These are phyloP conservation scores for Paragorgia papillata DNA, from an alignment of 92 coral and sea anemone species.

Conservation along the genomic window DNA sequence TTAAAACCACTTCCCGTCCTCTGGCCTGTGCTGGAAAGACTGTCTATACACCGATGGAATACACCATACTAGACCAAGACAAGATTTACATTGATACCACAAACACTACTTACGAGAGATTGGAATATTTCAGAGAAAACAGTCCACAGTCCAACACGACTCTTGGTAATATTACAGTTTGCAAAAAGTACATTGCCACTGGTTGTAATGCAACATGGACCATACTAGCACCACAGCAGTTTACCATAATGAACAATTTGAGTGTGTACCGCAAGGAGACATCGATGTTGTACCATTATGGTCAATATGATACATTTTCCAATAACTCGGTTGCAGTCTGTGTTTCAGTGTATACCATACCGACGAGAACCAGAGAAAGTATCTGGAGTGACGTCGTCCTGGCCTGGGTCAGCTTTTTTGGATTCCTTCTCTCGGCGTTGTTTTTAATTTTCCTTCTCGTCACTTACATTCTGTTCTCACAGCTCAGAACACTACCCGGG, in stretches of 20 bases:
- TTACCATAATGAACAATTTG: slow-evolving; percentile 3
- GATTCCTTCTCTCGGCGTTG: slow-evolving; percentile 25
- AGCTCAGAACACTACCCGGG: slow-evolving; percentile 49
- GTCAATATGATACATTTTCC: slow-evolving; percentile 18
- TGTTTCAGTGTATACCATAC: neutral
- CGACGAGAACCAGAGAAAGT: neutral
- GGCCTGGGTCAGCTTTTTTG: slow-evolving; percentile 41
- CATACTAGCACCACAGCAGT: neutral
- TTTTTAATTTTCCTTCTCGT: slow-evolving; percentile 30
- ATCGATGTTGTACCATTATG: slow-evolving; percentile 6
- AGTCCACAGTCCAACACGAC: neutral
- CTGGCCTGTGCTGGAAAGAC: slow-evolving; percentile 15
- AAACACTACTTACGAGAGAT: slow-evolving; percentile 21
- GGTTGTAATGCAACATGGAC: slow-evolving; percentile 19
- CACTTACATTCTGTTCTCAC: slow-evolving; percentile 37
- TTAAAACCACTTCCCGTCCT: slow-evolving; percentile 27
- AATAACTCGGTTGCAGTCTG: slow-evolving; percentile 30
- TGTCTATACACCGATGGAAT: slow-evolving; percentile 8
- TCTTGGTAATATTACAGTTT: slow-evolving; percentile 38
- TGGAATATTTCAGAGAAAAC: slow-evolving; percentile 17
- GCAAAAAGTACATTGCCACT: slow-evolving; percentile 40
- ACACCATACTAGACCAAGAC: slow-evolving; percentile 9
- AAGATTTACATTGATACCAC: neutral
- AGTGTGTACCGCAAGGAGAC: slow-evolving; percentile 20
- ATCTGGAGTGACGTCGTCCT: slow-evolving; percentile 27